Evolutionary conservation across 1,140 invertebrate species (phyloP).

Genomic region (Colletes latitarsis): DNA sequence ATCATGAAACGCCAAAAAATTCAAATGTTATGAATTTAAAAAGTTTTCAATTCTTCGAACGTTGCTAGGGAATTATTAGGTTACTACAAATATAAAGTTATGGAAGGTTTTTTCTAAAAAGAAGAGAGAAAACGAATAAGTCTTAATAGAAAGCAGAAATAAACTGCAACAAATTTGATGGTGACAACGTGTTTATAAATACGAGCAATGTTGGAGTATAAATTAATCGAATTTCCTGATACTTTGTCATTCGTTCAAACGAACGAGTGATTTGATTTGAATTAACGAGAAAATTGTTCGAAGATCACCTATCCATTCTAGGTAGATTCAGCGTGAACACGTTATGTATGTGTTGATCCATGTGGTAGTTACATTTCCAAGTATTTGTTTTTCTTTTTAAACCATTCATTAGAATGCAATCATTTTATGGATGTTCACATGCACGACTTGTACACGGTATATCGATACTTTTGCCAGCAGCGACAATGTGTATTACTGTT

Average conservation of each 20-base stretch:
- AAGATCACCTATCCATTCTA: slow-evolving; percentile 50
- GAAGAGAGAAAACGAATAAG: slow-evolving; percentile 3
- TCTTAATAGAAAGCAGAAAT: slow-evolving; percentile 24
- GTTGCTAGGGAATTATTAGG: slow-evolving; percentile 33
- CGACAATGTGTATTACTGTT: slow-evolving; percentile 79
- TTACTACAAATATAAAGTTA: slow-evolving; percentile 55
- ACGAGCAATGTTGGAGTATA: slow-evolving; percentile 37
- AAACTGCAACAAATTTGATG: slow-evolving; percentile 23
- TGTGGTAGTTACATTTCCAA: neutral
- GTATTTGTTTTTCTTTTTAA: neutral
- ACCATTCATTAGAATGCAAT: neutral
- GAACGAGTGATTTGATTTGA: slow-evolving; percentile 36
- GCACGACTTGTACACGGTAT: slow-evolving; percentile 40
- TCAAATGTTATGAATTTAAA: slow-evolving; percentile 3
- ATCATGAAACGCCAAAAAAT: slow-evolving; percentile 34
- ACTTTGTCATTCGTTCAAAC: slow-evolving; percentile 34
- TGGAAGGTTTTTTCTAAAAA: slow-evolving; percentile 44
- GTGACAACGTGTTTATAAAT: slow-evolving; percentile 27
- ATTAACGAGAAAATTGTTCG: slow-evolving; percentile 26
- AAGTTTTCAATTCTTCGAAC: slow-evolving; percentile 9
- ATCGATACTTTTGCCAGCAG: slow-evolving; percentile 77
- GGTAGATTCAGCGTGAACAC: slow-evolving; percentile 26
- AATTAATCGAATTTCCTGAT: slow-evolving; percentile 23
- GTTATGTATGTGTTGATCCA: slow-evolving; percentile 18
- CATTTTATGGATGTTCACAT: neutral